Percentiles rank a stretch among this genome's conserved stretches.
phyloP scores from a whole-genome alignment of 2,888 invertebrate species.

The Macrophya annulata region DNA sequence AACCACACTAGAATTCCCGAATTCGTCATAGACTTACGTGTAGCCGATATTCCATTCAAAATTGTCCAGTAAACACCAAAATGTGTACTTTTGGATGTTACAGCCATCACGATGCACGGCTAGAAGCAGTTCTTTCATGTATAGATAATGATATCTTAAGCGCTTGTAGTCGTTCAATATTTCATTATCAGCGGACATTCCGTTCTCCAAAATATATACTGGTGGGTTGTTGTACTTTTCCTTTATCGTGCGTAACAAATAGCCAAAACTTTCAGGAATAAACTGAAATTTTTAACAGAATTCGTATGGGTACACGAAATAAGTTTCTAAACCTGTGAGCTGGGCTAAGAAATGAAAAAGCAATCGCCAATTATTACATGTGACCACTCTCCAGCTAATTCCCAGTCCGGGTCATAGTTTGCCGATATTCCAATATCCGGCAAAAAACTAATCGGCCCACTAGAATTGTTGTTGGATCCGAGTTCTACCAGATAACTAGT shows the following conservation, averaged over 20 bases:
- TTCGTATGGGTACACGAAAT: neutral
- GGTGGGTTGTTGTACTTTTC: slow-evolving; percentile 75
- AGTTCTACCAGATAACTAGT: neutral
- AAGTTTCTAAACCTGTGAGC: too few species aligned
- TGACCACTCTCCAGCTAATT: slow-evolving; percentile 80
- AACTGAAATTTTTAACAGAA: slow-evolving; percentile 65
- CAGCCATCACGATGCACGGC: slow-evolving; percentile 80
- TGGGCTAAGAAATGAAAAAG: too few species aligned
- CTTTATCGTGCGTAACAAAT: slow-evolving; percentile 76
- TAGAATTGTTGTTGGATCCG: neutral
- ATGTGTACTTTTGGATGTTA: slow-evolving; percentile 81
- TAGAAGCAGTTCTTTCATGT: slow-evolving; percentile 79
- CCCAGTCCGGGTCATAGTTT: slow-evolving; percentile 80
- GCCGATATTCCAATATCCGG: slow-evolving; percentile 65
- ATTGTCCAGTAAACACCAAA: slow-evolving; percentile 85
- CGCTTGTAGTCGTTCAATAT: slow-evolving; percentile 69
- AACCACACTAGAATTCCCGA: neutral
- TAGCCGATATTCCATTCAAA: slow-evolving; percentile 85
- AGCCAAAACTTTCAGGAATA: slow-evolving; percentile 78
- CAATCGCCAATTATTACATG: too few species aligned
- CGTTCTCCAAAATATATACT: slow-evolving; percentile 78
- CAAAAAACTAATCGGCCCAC: slow-evolving; percentile 49
- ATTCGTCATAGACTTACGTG: slow-evolving; percentile 74
- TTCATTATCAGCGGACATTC: slow-evolving; percentile 69
- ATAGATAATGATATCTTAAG: slow-evolving; percentile 74